Evolutionary conservation across 1,140 invertebrate species (phyloP), one percentile per base, ranked within the genome.

Genomic region (Parasteatoda tepidariorum): DNA sequence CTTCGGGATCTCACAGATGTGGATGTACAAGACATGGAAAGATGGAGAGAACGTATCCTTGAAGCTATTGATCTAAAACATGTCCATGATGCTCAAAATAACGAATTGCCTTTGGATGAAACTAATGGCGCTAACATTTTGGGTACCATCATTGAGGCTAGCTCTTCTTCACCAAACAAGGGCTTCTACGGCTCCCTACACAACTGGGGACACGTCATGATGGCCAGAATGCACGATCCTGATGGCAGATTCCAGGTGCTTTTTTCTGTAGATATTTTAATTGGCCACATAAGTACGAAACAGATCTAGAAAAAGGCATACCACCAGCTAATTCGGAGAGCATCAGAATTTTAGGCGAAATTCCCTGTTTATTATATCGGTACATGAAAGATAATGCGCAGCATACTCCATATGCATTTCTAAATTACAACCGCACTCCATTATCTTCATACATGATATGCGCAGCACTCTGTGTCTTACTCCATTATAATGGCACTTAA

Each of bases 161-260:
- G 91, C 75, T 85, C 87, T 13, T 91, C 90, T 70, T 90, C 89
- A 22, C 55, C 89, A 2, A 89, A 92, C 84, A 71, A 83, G 4
- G 86, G 86, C 28, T 89, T 88, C 85, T 92, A 91, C 68, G 89
- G 89, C 13, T 88, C 88, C 26, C 26, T 91, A 4, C 89, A 90
- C 79, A 84, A 87, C 18, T 81, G 87, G 5, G 88, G 87, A 34
- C 89, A 88, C 24, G 86, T 88, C 13, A 90, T 92, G 38, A 91
- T 95, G 81, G 91, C 92, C 2, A 93, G 91, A 83, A 90, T 91
- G 33, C 94, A 95, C 85, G 94, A 95, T 88, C 93, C 94, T 0
- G 92, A 94, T 87, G 84, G 85, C 38, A 85, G 86, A 38, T 86
- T 88, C 81, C 81, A 86, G 41, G 87, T 86, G 54, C 67, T 26